Base-by-base conservation (phyloP, 2,888 invertebrate species). In the Macrosiphum euphorbiae region DNA sequence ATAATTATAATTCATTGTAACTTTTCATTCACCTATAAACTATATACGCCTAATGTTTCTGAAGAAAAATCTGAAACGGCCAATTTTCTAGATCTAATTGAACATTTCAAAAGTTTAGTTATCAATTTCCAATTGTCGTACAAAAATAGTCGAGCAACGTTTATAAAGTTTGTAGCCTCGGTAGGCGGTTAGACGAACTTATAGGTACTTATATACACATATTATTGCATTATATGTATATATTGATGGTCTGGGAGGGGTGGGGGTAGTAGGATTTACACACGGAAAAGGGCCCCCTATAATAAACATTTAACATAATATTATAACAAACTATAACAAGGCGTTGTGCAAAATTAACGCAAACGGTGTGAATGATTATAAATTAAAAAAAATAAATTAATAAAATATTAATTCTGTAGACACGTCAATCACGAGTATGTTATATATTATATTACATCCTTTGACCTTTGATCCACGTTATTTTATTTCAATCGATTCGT, bases 401-500 rank as follows among this genome's bases (percentile, higher is more conserved):
- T 44, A 44, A 44, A 44, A 44, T 44, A 44, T 44, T 44, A 55
- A 55, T 55, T 55, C 55, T 55, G 55, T 55, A 5, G 16, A 20
- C 55, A 55, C 11, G 24, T 55, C 35, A 35, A 78, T 20, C 35
- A 35, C 8, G 7, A 20, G 35, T 35, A 78, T 16, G 8, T 20
- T 20, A 16, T 78, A 88, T 35, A 41, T 47, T 20, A 55, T 10
- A 55, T 5, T 86, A 86, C 28, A 44, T 13, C 44, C 11, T 86
- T 86, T 58, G 86, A 47, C 44, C 26, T 86, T 86, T 58, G 47
- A 47, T 47, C 11, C 26, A 35, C 10, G 26, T 13, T 35, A 28
- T 35, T n/a, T 52, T 92, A 58, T 52, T 85, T 86, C n/a, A 28
- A 86, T 86, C 44, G 86, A 50, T 85, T 26, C 50, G n/a, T 47